phyloP scores from a whole-genome alignment of 2,888 invertebrate genomes.

The Scaptomyza caliginosa region DNA sequence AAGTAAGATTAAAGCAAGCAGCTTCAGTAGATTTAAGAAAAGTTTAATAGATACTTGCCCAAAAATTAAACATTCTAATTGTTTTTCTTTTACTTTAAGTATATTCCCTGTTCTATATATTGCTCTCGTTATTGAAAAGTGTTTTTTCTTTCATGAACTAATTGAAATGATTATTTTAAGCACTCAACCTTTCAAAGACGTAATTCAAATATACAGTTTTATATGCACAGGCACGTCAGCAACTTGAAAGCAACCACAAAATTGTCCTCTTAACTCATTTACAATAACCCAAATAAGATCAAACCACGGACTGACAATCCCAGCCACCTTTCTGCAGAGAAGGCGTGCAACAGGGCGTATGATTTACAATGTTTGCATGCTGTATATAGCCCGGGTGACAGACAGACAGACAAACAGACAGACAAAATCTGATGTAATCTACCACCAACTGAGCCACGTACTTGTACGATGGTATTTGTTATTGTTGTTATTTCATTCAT shows the following conservation, averaged over 20 bases:
- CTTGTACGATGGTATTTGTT: slow-evolving; percentile 36
- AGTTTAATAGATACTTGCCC: too few species aligned
- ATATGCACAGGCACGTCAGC: slow-evolving; percentile 2
- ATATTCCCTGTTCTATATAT: background rate
- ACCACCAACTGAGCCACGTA: slow-evolving; percentile 30
- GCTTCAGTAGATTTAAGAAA: background rate
- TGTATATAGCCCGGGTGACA: slow-evolving; percentile 20
- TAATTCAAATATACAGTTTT: background rate
- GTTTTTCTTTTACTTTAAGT: background rate
- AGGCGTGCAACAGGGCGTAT: slow-evolving; percentile 56
- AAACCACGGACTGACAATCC: too few species aligned
- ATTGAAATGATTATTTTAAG: background rate
- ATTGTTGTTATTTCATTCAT: slow-evolving; percentile 1
- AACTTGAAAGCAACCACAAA: slow-evolving; percentile 18
- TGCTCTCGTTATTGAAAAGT: background rate
- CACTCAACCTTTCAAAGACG: background rate
- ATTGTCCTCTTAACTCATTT: slow-evolving; percentile 48
- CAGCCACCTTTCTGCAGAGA: background rate
- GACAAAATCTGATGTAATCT: slow-evolving; percentile 27
- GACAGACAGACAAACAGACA: background rate
- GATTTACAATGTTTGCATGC: slow-evolving; percentile 64
- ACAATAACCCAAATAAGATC: slow-evolving; percentile 44
- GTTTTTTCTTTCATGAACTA: background rate
- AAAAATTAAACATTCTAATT: background rate
- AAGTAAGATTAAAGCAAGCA: background rate